Evolutionary conservation across 1,140 invertebrate species (phyloP).

Genomic region (Dreissena rostriformis): DNA sequence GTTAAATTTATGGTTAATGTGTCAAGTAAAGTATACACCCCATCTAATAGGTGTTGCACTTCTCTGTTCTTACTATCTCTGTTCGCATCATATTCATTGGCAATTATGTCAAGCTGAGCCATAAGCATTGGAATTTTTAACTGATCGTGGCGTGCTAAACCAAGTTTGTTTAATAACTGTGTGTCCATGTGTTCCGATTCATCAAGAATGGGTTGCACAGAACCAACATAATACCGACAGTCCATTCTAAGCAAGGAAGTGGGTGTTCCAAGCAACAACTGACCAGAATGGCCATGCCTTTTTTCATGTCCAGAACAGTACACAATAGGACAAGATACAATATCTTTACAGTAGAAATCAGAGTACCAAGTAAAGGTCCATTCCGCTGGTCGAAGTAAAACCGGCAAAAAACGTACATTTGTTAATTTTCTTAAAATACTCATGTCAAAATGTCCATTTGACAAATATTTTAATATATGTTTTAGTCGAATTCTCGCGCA

Average conservation of each 20-base stretch:
- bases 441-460: neutral
- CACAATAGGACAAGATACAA: neutral
- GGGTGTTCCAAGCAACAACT: constrained; percentile 4
- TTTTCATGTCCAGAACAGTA: neutral
- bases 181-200: neutral
- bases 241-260: neutral
- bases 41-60: no score
- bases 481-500: constrained; percentile 23
- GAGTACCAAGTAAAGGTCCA: constrained; percentile 58
- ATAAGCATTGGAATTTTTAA: no score
- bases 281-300: neutral
- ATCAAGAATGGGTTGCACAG: neutral
- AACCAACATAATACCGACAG: constrained; percentile 1
- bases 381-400: constrained; percentile 30
- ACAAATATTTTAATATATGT: constrained; percentile 48
- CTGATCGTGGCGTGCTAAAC: no score
- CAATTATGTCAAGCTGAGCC: no score
- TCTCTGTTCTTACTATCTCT: no score
- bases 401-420: constrained; percentile 54
- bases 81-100: no score
- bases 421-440: neutral
- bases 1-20: no score
- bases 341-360: neutral
- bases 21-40: no score
- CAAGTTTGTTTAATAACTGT: neutral